These are phyloP conservation scores for Glyphotaelius pellucidus DNA, from an alignment of 2,888 invertebrate species.

Conservation along the genomic window DNA sequence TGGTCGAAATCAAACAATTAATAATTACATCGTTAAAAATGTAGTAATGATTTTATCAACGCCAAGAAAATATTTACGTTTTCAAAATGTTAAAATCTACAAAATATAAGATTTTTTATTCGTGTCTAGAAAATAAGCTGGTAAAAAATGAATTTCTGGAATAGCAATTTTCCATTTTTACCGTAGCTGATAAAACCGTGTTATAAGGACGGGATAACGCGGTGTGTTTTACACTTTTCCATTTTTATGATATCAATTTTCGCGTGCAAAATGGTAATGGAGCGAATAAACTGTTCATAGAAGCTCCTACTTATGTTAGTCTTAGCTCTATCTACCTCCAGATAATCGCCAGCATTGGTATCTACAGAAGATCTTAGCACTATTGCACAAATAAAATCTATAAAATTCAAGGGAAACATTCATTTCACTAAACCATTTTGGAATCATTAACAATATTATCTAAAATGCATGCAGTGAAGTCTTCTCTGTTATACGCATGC, in stretches of 20 bases:
- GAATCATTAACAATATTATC: not conserved
- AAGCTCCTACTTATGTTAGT: not conserved
- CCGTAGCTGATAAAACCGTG: not conserved
- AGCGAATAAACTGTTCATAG: slow-evolving; percentile 16
- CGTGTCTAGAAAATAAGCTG: not conserved
- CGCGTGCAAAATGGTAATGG: slow-evolving; percentile 21
- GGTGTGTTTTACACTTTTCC: slow-evolving; percentile 21
- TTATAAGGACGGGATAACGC: not conserved
- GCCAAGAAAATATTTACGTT: not conserved
- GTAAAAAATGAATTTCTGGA: not conserved
- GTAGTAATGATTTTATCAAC: not conserved
- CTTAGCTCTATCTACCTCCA: not conserved
- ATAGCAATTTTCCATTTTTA: not conserved
- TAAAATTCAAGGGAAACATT: not conserved
- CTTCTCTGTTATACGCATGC: not conserved
- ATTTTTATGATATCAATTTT: slow-evolving; percentile 20
- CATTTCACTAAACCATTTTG: not conserved
- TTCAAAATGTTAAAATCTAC: no score
- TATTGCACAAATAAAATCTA: not conserved
- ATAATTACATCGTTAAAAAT: not conserved
- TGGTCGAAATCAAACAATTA: not conserved
- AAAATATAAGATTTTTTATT: not conserved
- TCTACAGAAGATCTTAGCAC: not conserved
- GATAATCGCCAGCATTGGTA: not conserved
- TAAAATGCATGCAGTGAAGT: not conserved